Evolutionary conservation across 1,140 invertebrate genomes (phyloP), one percentile per base, ranked within the genome.

Genomic region (Hydropsyche tenuis): DNA sequence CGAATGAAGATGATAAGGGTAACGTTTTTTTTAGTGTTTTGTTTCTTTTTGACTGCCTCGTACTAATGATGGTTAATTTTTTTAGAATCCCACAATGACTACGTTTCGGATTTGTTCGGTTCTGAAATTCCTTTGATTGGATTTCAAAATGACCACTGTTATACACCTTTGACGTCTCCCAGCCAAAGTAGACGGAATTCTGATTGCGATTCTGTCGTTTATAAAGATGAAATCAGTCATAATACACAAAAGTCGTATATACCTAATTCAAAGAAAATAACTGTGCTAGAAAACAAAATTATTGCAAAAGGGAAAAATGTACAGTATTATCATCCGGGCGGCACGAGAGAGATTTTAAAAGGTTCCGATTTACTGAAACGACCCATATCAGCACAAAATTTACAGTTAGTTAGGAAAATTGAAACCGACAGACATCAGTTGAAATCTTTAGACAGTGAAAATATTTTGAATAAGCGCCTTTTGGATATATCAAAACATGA

Each of bases 61-160:
- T 51, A 5, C 14, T 51, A 4, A 51, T 51, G 3, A 5, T 51
- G 14, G 3, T n/a, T 51, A 5, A 16, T 51, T 45, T 65, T 78
- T 84, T 70, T 79, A 85, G 83, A 84, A 76, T 84, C 83, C 79
- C 83, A 86, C 77, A 84, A 85, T 73, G 85, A 87, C 42, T 72
- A 82, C 84, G 83, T 83, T 79, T 85, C 72, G 81, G 84, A 75
- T 87, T 79, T 78, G 80, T 82, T 77, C 81, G 80, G 80, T 20
- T 70, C 68, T 30, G 83, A 85, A 76, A 83, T 83, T 65, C 84
- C 83, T 78, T 74, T 84, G 46, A 79, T 86, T 51, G 83, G 85
- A 62, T 88, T 90, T 71, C 85, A 85, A 78, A 89, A 90, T 82
- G 89, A 90, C 80, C 89, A 90, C 80, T 90, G 89, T 77, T 90